phyloP scores from a whole-genome alignment of 2,888 invertebrate genomes.

The Linyphia triangularis region DNA sequence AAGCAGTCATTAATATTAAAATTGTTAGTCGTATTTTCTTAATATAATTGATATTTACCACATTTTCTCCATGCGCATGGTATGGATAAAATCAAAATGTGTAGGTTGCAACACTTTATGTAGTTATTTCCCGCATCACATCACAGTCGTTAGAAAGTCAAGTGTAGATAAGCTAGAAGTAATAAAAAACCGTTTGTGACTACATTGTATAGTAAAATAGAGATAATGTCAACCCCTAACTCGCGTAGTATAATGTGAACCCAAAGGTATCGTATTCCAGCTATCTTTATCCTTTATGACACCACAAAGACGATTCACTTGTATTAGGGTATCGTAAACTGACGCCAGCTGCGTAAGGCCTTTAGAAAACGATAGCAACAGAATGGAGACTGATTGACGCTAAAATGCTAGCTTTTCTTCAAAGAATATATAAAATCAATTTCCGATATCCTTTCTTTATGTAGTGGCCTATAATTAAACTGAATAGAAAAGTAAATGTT shows the following conservation, averaged over 20 bases:
- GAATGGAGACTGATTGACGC: slow-evolving; percentile 49
- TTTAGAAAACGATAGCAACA: slow-evolving; percentile 27
- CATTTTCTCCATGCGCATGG: slow-evolving; percentile 23
- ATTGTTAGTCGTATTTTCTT: background rate
- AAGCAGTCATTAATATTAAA: background rate
- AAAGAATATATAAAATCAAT: background rate
- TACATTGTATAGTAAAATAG: slow-evolving; percentile 62
- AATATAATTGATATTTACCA: background rate
- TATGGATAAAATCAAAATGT: slow-evolving; percentile 52
- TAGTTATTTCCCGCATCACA: background rate
- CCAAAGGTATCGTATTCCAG: slow-evolving; percentile 48
- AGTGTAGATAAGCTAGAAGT: slow-evolving; percentile 33
- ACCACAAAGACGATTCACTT: slow-evolving; percentile 65
- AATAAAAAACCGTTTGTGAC: slow-evolving; percentile 49
- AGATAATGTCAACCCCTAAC: slow-evolving; percentile 43
- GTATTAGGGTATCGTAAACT: slow-evolving; percentile 61
- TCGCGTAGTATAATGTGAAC: slow-evolving; percentile 21
- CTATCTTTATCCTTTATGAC: slow-evolving; percentile 68
- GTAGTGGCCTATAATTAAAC: background rate
- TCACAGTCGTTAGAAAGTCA: slow-evolving; percentile 45
- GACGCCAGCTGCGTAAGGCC: slow-evolving; percentile 46
- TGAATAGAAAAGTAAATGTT: too few relatives aligned
- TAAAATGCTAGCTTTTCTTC: background rate
- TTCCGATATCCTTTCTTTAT: background rate
- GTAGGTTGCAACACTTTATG: slow-evolving; percentile 29